These are phyloP conservation scores for Psittacula cyanocephala DNA, from an alignment of 2,113 vertebrate genomes.

Conservation along the genomic window DNA sequence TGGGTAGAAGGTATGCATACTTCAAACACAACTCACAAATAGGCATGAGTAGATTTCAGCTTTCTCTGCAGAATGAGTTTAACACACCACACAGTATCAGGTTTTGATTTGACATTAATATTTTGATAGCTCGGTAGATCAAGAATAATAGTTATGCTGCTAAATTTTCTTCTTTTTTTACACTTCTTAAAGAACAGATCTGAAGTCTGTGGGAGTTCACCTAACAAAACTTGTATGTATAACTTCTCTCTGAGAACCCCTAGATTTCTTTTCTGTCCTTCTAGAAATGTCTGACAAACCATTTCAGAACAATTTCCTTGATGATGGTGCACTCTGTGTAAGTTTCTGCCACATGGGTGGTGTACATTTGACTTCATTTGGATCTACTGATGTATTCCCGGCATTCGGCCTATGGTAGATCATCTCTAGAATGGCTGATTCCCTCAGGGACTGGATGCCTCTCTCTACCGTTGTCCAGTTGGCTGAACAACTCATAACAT, in stretches of 20 bases:
- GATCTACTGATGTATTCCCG: not conserved
- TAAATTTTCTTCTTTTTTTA: not conserved
- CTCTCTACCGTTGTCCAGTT: not conserved
- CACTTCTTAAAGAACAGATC: not conserved
- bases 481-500: not conserved
- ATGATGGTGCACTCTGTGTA: not conserved
- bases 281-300: not conserved
- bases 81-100: not conserved
- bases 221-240: not conserved
- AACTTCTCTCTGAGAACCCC: not conserved
- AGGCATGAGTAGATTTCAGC: fast-evolving
- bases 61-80: not conserved
- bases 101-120: not conserved
- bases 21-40: not conserved
- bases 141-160: not conserved
- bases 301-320: not conserved
- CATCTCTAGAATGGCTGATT: not conserved
- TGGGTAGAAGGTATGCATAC: fast-evolving
- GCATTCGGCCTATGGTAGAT: not conserved
- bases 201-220: not conserved
- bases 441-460: not conserved
- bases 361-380: not conserved
- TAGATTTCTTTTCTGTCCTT: not conserved
- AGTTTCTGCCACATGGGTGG: not conserved
- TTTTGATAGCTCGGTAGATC: not conserved